Base-by-base conservation (phyloP, 1,140 invertebrate genomes). In the Panulirus ornatus region DNA sequence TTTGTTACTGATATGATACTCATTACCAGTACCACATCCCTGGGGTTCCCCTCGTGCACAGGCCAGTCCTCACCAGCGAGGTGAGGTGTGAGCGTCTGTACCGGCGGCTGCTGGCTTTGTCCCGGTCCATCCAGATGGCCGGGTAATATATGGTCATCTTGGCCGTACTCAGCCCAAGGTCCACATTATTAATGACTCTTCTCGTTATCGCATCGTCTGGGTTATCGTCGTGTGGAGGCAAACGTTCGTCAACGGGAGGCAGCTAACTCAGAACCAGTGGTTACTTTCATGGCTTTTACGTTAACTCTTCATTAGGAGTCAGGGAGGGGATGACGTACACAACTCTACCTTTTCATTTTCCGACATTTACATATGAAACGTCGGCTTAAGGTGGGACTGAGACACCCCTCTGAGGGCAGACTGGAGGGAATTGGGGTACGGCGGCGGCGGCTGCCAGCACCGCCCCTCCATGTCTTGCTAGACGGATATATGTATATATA, bases 331-430 rank as follows among this genome's bases (percentile, higher is more conserved):
- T 0, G n/a, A n/a, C n/a, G n/a, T 6, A 2, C 5, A 70, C n/a
- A 70, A 44, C 51, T 54, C 44, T 36, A n/a, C 30, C 44, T 27
- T 5, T 30, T 22, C 38, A 44, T 42, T 81, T 44, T 8, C 44
- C 19, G 36, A 40, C 34, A 83, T 83, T 83, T 83, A 83, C 81
- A 83, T 83, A 83, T 83, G 81, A 83, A 83, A 83, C 81, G 54
- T 83, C 81, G 66, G 81, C 63, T 83, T 83, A 66, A 66, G 81
- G 16, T 8, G n/a, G n/a, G 30, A 2, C 71, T 36, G 5, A 5
- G 30, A 34, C 71, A 34, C 30, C 30, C 71, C 71, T 73, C 34
- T 16, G 81, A n/a, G n/a, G n/a, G n/a, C n/a, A n/a, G n/a, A n/a
- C n/a, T n/a, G n/a, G n/a, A 58, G 81, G 14, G 44, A 47, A 3